A percentile compares a stretch with the other conserved stretches of the same genome.
These are phyloP conservation scores for Eublepharis macularius DNA, from an alignment of 2,113 vertebrate genomes.

Conservation along the genomic window DNA sequence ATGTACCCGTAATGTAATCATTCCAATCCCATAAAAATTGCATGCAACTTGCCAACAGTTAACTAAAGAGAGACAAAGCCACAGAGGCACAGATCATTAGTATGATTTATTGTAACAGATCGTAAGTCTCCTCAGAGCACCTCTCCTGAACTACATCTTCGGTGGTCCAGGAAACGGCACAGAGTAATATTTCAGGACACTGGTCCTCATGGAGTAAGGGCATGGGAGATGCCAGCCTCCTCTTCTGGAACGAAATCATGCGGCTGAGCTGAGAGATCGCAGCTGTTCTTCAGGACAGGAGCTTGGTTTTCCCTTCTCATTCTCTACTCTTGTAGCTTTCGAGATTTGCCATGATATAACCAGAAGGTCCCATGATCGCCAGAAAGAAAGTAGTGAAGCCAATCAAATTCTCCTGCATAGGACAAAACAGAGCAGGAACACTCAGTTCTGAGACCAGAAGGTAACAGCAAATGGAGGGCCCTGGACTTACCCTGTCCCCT, in stretches of 20 bases:
- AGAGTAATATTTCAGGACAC: not conserved
- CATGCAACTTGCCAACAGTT: no score
- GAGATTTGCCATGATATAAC: constrained; percentile 64
- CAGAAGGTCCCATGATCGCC: constrained; percentile 45
- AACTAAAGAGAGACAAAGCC: not conserved
- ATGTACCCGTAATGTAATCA: no score
- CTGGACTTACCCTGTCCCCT: no score
- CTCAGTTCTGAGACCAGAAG: no score
- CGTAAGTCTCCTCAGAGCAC: not conserved
- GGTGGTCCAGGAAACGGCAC: not conserved
- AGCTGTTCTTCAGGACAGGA: not conserved
- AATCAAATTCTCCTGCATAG: constrained; percentile 33
- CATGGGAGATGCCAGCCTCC: not conserved
- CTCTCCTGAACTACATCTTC: not conserved
- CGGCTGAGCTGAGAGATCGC: not conserved
- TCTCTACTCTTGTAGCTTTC: constrained; percentile 63
- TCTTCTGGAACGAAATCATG: not conserved
- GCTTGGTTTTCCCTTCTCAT: constrained; percentile 45
- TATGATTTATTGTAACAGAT: constrained; percentile 11
- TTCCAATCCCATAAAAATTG: no score
- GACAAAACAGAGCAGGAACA: not conserved
- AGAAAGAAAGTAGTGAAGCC: constrained; percentile 50
- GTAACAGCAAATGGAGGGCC: no score
- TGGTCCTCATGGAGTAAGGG: constrained; percentile 20
- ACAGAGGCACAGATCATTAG: not conserved